Evolutionary conservation across 2,888 invertebrate genomes (phyloP).

Genomic region (Lapara coniferarum): DNA sequence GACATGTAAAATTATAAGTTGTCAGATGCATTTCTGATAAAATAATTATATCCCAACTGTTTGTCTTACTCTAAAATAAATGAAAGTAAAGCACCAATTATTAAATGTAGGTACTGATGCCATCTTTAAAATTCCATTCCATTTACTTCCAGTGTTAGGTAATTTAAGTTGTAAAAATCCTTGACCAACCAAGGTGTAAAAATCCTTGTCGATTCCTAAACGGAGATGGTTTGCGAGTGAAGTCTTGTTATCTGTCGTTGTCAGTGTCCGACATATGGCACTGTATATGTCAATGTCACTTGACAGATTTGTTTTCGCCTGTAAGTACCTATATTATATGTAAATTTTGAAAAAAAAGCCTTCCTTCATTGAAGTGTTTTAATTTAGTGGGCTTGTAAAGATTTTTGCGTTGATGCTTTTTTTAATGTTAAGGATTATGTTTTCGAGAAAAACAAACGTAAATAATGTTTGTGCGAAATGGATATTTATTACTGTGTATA

Average conservation of each 20-base stretch:
- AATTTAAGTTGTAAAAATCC: constrained; percentile 56
- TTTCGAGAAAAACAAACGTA: constrained; percentile 27
- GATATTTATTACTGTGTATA: constrained; percentile 72
- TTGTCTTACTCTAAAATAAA: too few species aligned
- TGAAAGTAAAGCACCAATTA: too few species aligned
- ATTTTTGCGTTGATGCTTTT: constrained; percentile 49
- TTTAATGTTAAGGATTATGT: constrained; percentile 17
- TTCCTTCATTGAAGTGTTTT: constrained; percentile 57
- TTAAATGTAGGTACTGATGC: background rate
- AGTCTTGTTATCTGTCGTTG: constrained; percentile 30
- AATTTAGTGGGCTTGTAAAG: constrained; percentile 70
- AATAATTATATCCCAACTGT: too few species aligned
- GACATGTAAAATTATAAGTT: background rate
- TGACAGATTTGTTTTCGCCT: constrained; percentile 53
- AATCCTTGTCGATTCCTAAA: constrained; percentile 50
- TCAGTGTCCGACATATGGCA: constrained; percentile 32
- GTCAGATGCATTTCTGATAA: background rate
- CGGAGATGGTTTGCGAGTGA: constrained; percentile 57
- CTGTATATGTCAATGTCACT: constrained; percentile 49
- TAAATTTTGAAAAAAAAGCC: constrained; percentile 74
- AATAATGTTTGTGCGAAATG: constrained; percentile 39
- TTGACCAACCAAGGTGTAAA: constrained; percentile 54
- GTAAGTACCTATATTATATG: constrained; percentile 78
- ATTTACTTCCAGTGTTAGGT: constrained; percentile 66
- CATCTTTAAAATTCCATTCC: constrained; percentile 45